Evolutionary conservation across 2,797 vertebrate species (phyloP).

Genomic region (Uromys caudimaculatus): DNA sequence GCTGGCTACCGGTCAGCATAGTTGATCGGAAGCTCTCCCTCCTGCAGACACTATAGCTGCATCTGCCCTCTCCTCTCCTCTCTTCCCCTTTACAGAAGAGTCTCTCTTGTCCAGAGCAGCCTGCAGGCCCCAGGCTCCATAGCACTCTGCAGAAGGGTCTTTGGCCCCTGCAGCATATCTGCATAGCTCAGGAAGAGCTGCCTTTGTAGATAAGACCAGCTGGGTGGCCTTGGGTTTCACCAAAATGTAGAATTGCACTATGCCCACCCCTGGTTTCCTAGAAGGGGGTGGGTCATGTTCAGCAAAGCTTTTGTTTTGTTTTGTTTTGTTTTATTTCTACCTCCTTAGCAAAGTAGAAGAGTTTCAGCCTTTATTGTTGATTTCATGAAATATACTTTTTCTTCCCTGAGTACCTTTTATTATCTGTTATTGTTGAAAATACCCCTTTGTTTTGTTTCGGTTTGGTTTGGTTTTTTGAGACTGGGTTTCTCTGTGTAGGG

Average conservation of each 20-base stretch:
- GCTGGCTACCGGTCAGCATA: rapidly evolving
- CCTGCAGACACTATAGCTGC: rapidly evolving
- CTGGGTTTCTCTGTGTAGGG: neutral
- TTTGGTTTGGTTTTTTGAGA: neutral
- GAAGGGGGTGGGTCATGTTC: neutral
- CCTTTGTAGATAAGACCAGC: neutral
- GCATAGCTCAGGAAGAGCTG: neutral
- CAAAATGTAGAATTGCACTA: rapidly evolving
- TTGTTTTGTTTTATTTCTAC: too few species aligned
- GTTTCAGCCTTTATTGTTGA: neutral
- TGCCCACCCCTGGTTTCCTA: neutral
- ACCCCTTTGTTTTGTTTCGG: neutral
- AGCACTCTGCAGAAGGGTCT: neutral
- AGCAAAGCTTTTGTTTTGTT: neutral
- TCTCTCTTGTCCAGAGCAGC: neutral
- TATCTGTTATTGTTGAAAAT: neutral
- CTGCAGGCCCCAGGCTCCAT: neutral
- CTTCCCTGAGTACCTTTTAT: neutral
- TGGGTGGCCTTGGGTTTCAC: neutral
- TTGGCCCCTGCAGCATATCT: neutral
- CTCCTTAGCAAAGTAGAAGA: neutral
- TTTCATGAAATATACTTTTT: neutral
- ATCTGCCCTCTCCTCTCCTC: rapidly evolving
- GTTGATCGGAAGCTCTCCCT: rapidly evolving
- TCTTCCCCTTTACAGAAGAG: neutral